Evolutionary conservation across 2,888 invertebrate species (phyloP).

Genomic region (Pyrgus malvae): DNA sequence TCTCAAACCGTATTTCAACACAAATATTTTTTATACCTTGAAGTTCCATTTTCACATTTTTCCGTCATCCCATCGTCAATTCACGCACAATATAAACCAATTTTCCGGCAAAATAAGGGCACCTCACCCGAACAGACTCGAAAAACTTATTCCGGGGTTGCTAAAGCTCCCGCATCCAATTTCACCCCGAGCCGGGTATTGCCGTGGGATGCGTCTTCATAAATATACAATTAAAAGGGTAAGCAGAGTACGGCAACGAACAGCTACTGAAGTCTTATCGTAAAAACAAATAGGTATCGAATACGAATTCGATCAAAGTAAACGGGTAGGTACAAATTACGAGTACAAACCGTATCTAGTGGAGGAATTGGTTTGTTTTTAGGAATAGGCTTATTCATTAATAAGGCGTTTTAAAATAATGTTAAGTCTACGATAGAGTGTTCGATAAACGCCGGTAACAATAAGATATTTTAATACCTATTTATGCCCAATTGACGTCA

Average conservation of each 20-base stretch:
- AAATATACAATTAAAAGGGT: slow-evolving; percentile 6
- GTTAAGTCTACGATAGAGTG: too few relatives aligned
- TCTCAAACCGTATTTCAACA: too few relatives aligned
- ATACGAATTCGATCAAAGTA: neutral
- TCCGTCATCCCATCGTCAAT: slow-evolving; percentile 1
- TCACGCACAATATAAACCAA: slow-evolving; percentile 19
- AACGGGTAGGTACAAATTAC: too few relatives aligned
- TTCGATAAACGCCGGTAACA: too few relatives aligned
- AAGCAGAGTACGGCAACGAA: neutral
- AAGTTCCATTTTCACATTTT: neutral
- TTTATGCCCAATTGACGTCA: too few relatives aligned
- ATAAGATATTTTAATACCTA: too few relatives aligned
- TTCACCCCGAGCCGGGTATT: neutral
- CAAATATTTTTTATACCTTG: too few relatives aligned
- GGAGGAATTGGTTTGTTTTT: too few relatives aligned
- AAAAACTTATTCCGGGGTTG: slow-evolving; percentile 10
- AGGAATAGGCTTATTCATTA: too few relatives aligned
- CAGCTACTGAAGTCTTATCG: neutral
- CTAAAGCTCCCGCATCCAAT: slow-evolving; percentile 2
- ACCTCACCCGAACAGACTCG: neutral
- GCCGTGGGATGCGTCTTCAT: slow-evolving; percentile 7
- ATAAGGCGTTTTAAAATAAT: too few relatives aligned
- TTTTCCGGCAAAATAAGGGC: slow-evolving; percentile 18
- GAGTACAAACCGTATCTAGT: too few relatives aligned
- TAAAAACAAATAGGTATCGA: neutral